Evolutionary conservation across 2,797 vertebrate species (phyloP), one percentile per base, ranked within the genome.

Genomic region (Artibeus lituratus): DNA sequence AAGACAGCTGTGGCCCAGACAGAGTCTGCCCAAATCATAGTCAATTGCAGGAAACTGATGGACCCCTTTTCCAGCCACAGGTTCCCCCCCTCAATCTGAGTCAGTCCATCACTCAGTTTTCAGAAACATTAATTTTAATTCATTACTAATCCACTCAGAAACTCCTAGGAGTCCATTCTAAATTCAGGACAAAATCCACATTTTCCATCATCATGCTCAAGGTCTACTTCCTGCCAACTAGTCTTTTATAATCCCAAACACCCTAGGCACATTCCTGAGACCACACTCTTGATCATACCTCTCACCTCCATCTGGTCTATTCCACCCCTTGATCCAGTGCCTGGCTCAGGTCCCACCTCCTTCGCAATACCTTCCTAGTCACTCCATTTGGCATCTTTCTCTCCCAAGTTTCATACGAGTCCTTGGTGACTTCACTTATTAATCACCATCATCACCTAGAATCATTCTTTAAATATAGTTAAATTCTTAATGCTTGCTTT

Each of bases 161-260:
- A 76, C 62, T 91, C 39, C 47, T 87, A 76, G 32, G 7, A 57
- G 42, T 83, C 16, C 32, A 62, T 18, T 85, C 47, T 84, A 26
- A 91, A 84, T 73, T 92, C 6, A 90, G 53, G 12, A 96, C 67
- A 92, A 96, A 94, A 96, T 83, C 19, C 49, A 76, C 93, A 78
- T 21, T 39, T 90, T 55, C 86, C 65, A 87, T 62, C n/a, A 53
- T 76, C 35, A 59, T 49, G 3, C 82, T 93, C 15, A 93, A 95
- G 39, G 57, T 73, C 62, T 85, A 51, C 15, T 91, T 84, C 81
- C 49, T 70, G 14, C 90, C 85, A 93, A n/a, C 8, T 4, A 73
- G 47, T 76, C 37, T 89, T 80, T 97, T 47, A 70, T 2, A 86
- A 70, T 65, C 24, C 67, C 59, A 35, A 78, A 32, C 62, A 84